Evolutionary conservation across 1,140 invertebrate genomes (phyloP).

Genomic region (Eumeta japonica): DNA sequence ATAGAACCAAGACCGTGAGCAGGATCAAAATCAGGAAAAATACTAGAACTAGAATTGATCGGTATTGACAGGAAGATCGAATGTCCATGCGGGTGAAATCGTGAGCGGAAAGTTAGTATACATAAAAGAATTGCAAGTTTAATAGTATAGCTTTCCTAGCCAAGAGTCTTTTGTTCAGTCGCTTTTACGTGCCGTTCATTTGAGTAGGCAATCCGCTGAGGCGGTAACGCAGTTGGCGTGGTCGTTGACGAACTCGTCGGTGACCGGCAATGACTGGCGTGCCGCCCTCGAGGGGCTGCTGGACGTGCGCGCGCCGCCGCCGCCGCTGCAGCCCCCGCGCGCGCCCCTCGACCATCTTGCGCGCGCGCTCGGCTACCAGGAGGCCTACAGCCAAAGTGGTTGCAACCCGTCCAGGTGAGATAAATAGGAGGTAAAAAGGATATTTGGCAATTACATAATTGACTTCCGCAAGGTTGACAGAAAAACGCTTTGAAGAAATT

Average conservation of each 20-base stretch:
- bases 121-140: not conserved
- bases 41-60: too few relatives aligned
- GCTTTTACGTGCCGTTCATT: too few relatives aligned
- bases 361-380: conserved; percentile 61
- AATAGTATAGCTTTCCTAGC: too few relatives aligned
- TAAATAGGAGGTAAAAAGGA: conserved; percentile 2
- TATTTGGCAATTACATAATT: not conserved
- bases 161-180: too few relatives aligned
- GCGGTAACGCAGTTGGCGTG: conserved; percentile 58
- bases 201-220: conserved; percentile 56
- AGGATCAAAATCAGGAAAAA: too few relatives aligned
- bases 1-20: too few relatives aligned
- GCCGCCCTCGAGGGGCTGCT: conserved; percentile 57
- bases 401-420: conserved; percentile 63
- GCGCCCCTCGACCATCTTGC: conserved; percentile 61
- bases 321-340: conserved; percentile 49
- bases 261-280: conserved; percentile 47
- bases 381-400: conserved; percentile 62
- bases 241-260: conserved; percentile 25
- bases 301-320: conserved; percentile 48
- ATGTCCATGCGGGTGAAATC: too few relatives aligned
- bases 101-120: too few relatives aligned
- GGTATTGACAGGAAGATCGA: too few relatives aligned
- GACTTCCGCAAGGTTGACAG: too few relatives aligned
- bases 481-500: too few relatives aligned